Conservation (phyloP, 2,888 invertebrate species). For the Dynastes maya region DNA sequence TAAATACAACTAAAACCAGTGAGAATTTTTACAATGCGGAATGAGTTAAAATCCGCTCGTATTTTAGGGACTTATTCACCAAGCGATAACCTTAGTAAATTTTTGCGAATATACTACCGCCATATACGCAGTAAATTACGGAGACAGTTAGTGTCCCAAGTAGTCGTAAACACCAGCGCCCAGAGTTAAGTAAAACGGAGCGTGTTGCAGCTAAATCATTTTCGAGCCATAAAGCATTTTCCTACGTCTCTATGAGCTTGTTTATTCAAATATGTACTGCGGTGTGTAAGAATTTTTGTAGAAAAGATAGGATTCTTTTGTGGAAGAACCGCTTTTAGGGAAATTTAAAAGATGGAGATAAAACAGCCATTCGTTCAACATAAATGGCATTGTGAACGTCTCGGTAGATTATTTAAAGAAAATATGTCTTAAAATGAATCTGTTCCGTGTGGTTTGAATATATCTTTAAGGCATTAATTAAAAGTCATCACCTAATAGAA, state of each 20-base stretch:
- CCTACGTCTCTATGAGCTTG: background rate
- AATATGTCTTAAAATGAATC: too few relatives aligned
- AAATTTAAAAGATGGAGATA: too few relatives aligned
- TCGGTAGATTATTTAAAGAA: too few relatives aligned
- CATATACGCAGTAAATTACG: constrained; percentile 10
- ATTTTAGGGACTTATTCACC: constrained; percentile 7
- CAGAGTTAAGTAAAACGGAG: constrained; percentile 26
- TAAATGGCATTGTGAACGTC: too few relatives aligned
- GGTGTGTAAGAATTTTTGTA: too few relatives aligned
- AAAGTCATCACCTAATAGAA: too few relatives aligned
- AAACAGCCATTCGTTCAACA: too few relatives aligned
- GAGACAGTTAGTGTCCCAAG: constrained; percentile 26
- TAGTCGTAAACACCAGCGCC: constrained; percentile 20
- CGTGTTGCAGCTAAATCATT: constrained; percentile 3
- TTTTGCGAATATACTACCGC: background rate
- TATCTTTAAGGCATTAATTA: too few relatives aligned
- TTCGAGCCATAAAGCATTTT: background rate
- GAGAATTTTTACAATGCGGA: background rate
- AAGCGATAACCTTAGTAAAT: background rate
- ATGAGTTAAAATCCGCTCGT: background rate
- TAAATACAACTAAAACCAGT: too few relatives aligned
- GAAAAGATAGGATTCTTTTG: too few relatives aligned
- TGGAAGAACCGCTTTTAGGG: too few relatives aligned
- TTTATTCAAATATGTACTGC: constrained; percentile 10
- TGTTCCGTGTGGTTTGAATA: too few relatives aligned